Conservation (phyloP, 2,113 vertebrate species). For the Charadrius vociferus region DNA sequence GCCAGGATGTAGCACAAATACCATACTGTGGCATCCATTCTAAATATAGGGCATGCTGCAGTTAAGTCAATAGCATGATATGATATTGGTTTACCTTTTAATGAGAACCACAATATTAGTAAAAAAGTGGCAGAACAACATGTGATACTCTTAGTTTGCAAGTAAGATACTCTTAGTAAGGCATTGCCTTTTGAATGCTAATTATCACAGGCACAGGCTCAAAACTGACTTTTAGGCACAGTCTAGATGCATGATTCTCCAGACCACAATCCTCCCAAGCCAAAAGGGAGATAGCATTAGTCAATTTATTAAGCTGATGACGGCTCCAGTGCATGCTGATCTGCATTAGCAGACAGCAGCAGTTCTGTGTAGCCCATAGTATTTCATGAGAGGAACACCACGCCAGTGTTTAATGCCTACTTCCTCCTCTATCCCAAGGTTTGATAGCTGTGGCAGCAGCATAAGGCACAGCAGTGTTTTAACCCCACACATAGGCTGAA, state of each 20-base stretch:
- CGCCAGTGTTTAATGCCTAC: background rate
- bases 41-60: slow-evolving; percentile 9
- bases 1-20: slow-evolving; percentile 35
- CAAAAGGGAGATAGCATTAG: background rate
- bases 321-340: background rate
- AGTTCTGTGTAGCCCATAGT: background rate
- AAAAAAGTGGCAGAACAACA: background rate
- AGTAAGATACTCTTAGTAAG: too few species aligned
- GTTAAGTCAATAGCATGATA: background rate
- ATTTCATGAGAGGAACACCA: background rate
- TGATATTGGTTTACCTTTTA: slow-evolving; percentile 50
- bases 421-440: background rate
- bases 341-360: background rate
- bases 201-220: background rate
- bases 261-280: background rate
- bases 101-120: background rate
- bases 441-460: background rate
- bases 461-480: background rate
- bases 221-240: background rate
- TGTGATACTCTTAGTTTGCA: background rate
- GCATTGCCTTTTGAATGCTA: background rate
- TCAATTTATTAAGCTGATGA: background rate
- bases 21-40: background rate
- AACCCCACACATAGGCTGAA: background rate
- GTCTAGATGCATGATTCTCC: background rate